phyloP scores from a whole-genome alignment of 2,888 invertebrate species.

The Barypeithes pellucidus region DNA sequence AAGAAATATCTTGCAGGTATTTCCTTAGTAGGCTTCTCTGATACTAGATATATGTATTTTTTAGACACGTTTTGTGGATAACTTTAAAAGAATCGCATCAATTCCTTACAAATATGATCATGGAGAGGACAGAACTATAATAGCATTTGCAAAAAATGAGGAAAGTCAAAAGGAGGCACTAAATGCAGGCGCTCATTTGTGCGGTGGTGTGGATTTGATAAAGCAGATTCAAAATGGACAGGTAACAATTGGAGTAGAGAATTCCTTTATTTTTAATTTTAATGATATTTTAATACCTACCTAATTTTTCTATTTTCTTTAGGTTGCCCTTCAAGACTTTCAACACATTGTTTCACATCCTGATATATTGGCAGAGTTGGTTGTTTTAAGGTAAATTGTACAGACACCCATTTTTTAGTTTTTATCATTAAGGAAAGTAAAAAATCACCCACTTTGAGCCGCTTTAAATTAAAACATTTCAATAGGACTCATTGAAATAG shows the following conservation, averaged over 20 bases:
- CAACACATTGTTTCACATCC: conserved; percentile 85
- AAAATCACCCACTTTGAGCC: too few relatives aligned
- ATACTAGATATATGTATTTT: conserved; percentile 54
- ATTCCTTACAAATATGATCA: conserved; percentile 82
- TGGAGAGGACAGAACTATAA: conserved; percentile 78
- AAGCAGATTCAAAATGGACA: conserved; percentile 86
- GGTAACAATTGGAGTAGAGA: conserved; percentile 66
- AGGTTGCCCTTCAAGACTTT: conserved; percentile 73
- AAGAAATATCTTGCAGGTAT: too few relatives aligned
- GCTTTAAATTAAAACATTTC: too few relatives aligned
- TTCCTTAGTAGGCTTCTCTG: too few relatives aligned
- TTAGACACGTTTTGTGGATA: conserved; percentile 80
- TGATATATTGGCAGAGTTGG: conserved; percentile 84
- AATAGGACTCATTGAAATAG: too few relatives aligned
- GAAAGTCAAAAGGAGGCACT: conserved; percentile 76
- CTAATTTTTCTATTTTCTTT: conserved; percentile 20
- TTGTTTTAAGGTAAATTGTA: conserved; percentile 72
- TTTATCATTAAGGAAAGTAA: too few relatives aligned
- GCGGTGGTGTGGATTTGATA: conserved; percentile 83
- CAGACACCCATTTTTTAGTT: too few relatives aligned
- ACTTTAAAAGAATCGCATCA: conserved; percentile 78
- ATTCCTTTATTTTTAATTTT: background rate
- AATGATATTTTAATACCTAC: background rate
- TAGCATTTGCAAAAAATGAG: conserved; percentile 83
- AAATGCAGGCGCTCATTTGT: conserved; percentile 82